Evolutionary conservation across 2,888 invertebrate species (phyloP).

Genomic region (Rotaria magnacalcarata): DNA sequence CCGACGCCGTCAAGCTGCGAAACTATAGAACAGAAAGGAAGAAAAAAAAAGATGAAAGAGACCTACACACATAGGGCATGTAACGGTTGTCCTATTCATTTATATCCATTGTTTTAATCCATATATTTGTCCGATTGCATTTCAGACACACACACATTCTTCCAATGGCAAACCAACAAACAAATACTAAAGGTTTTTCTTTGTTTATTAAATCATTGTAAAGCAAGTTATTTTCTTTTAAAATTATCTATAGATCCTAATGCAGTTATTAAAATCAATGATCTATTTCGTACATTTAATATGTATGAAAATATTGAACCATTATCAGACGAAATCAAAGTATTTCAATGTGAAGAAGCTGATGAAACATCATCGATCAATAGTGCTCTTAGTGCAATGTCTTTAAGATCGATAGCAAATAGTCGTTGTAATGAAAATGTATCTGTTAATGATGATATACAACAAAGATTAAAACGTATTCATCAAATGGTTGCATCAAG

Average conservation of each 20-base stretch:
- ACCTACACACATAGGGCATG: background rate
- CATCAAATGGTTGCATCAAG: background rate
- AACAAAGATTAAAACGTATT: conserved; percentile 18
- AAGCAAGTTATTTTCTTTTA: background rate
- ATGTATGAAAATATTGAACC: conserved; percentile 35
- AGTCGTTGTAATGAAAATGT: background rate
- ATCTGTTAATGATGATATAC: background rate
- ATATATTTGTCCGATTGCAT: background rate
- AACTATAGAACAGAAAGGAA: background rate
- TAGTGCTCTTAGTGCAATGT: background rate
- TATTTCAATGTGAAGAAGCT: conserved; percentile 21
- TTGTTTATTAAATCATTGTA: background rate
- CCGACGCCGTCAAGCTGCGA: conserved; percentile 18
- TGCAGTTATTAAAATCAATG: background rate
- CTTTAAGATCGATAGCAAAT: background rate
- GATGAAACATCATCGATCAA: conserved; percentile 34
- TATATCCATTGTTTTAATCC: background rate
- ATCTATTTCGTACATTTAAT: conserved; percentile 16
- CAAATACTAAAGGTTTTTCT: background rate
- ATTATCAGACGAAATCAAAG: conserved; percentile 14
- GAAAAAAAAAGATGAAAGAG: conserved; percentile 23
- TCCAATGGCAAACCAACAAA: background rate
- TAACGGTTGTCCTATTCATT: conserved; percentile 25
- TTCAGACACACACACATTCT: background rate
- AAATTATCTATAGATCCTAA: background rate